A percentile compares a stretch with the other conserved stretches of the same genome.
These are phyloP conservation scores for Ericerus pela DNA, from an alignment of 1,140 invertebrate genomes.

Conservation along the genomic window DNA sequence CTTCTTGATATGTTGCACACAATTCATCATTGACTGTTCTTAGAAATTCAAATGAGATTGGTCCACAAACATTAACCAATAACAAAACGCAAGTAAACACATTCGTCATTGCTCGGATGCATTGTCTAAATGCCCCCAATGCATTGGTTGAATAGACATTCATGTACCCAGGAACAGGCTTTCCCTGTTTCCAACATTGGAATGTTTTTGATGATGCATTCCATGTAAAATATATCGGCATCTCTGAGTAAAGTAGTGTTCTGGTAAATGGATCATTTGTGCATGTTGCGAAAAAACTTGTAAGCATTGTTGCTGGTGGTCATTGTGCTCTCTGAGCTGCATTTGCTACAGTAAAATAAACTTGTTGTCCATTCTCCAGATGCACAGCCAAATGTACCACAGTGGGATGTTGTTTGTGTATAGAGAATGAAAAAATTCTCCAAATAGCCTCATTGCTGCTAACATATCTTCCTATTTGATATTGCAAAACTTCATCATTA, in stretches of 20 bases:
- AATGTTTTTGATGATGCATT: constrained; percentile 15
- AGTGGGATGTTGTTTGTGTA: constrained; percentile 29
- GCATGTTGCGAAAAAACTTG: constrained; percentile 25
- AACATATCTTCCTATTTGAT: constrained; percentile 28
- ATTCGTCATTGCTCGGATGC: constrained; percentile 29
- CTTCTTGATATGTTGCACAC: constrained; percentile 24
- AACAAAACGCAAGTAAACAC: constrained; percentile 19
- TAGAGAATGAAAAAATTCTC: constrained; percentile 29
- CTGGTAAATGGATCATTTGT: constrained; percentile 14
- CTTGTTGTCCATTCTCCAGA: constrained; percentile 25
- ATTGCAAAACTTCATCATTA: constrained; percentile 31
- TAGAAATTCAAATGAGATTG: constrained; percentile 30
- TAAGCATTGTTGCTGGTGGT: constrained; percentile 26
- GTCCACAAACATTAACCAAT: constrained; percentile 28
- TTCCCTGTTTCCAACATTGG: constrained; percentile 17
- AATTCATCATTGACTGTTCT: constrained; percentile 26
- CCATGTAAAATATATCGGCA: constrained; percentile 15
- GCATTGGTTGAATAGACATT: constrained; percentile 15
- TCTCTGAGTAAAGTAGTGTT: constrained; percentile 14
- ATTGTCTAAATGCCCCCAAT: constrained; percentile 28
- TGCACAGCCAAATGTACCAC: constrained; percentile 29
- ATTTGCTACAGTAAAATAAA: constrained; percentile 23
- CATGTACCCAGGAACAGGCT: constrained; percentile 8
- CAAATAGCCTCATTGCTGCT: constrained; percentile 29
- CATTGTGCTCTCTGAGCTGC: background rate